Evolutionary conservation across 2,797 vertebrate species (phyloP).

Genomic region (Hirundo rustica): DNA sequence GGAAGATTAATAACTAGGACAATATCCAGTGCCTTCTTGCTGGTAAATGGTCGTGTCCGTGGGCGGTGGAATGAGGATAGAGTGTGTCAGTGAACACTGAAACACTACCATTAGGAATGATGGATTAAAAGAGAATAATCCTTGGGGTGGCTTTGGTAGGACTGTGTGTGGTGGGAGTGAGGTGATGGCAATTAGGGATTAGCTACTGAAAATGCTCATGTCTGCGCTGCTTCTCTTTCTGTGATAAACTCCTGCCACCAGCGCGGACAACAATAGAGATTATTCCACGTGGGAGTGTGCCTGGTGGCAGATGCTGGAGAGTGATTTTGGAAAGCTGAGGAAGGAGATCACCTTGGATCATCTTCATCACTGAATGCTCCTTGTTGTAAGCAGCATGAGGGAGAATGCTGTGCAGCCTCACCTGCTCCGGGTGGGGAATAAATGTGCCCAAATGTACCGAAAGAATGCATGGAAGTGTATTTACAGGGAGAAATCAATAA

Average conservation of each 20-base stretch:
- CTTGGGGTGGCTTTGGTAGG: not conserved
- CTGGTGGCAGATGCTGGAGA: not conserved
- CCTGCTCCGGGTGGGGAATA: not conserved
- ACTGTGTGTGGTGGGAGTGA: not conserved
- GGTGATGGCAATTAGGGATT: not conserved
- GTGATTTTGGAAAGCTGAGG: not conserved
- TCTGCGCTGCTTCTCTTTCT: not conserved
- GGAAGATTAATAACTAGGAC: not conserved
- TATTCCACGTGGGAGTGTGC: rapidly evolving
- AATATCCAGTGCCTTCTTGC: not conserved
- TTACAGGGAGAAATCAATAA: not conserved
- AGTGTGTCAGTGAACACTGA: not conserved
- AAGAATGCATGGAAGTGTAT: not conserved
- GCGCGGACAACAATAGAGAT: rapidly evolving
- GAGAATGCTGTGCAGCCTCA: not conserved
- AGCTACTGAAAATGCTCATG: not conserved
- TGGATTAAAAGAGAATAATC: not conserved
- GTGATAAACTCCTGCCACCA: not conserved
- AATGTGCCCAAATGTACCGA: not conserved
- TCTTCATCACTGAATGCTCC: not conserved
- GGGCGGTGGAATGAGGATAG: not conserved
- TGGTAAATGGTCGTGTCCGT: not conserved
- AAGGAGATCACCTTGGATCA: rapidly evolving
- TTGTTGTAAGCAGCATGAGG: not conserved
- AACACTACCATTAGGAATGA: not conserved